Base-by-base conservation (phyloP, 2,888 invertebrate species). In the Eurois occulta region DNA sequence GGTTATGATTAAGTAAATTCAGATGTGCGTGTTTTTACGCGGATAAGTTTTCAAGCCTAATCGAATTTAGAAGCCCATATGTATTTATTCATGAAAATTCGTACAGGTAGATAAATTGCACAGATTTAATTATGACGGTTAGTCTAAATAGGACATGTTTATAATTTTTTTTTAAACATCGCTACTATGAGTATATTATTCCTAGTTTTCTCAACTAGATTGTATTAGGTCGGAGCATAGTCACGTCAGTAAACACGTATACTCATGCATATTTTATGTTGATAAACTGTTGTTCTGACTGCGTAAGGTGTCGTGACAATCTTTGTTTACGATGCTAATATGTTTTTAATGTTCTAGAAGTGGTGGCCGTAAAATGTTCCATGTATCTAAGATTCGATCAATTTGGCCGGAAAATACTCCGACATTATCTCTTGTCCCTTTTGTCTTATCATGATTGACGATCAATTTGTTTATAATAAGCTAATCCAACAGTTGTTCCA, bases 371-470 rank as follows among this genome's bases (percentile, higher is more conserved):
- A 75, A 75, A 84, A 77, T 65, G 62, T 74, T 68, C 67, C 74
- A 67, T 60, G 46, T 48, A 65, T n/a, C n/a, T 65, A 46, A 76
- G 78, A 69, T 82, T 77, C 43, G 72, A 80, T 87, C 35, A 72
- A 35, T 75, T 73, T 71, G 60, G 70, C 69, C 73, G 79, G 84
- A 78, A 84, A 87, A 80, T 70, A 67, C 69, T 70, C 52, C 38
- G 69, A 78, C 46, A 43, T 77, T 87, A 84, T 87, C 70, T 78
- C 46, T 48, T 43, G 69, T 71, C 78, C 52, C 65, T 80, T 77
- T 67, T 38, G n/a, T 67, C 38, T 80, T 87, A 84, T 87, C 85
- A 77, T 86, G 85, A 86, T 86, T 76, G 81, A 85, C 73, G 78
- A 87, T 79, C 72, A 85, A 78, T 87, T 83, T 80, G 75, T 71